phyloP scores from a whole-genome alignment of 2,797 vertebrate genomes.

The Enteromius paludinosus region DNA sequence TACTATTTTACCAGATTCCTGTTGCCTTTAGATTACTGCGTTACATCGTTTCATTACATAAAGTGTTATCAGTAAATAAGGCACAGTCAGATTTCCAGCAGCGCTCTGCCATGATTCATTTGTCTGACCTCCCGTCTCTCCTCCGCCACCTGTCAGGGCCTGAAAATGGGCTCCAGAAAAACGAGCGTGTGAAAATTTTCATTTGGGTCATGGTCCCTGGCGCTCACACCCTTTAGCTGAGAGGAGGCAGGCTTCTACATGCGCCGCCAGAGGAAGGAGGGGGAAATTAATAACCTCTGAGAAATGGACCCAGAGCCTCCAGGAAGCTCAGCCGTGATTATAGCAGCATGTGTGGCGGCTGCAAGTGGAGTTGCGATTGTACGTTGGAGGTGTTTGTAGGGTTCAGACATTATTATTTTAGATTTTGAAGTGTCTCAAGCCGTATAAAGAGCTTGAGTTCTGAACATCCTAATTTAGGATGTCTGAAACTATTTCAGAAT shows the following conservation, averaged over 20 bases:
- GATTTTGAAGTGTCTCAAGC: not conserved
- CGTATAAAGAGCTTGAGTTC: not conserved
- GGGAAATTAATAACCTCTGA: conserved; percentile 64
- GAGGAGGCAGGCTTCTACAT: conserved; percentile 47
- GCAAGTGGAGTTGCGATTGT: not conserved
- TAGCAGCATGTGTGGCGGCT: conserved; percentile 54
- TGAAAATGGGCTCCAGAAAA: conserved; percentile 48
- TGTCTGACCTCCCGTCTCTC: conserved; percentile 16
- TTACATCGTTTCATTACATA: not conserved
- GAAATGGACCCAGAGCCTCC: conserved; percentile 60
- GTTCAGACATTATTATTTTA: not conserved
- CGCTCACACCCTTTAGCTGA: conserved; percentile 66
- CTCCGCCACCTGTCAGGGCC: conserved; percentile 20
- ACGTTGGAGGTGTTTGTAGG: conserved; percentile 3
- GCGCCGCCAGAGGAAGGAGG: conserved; percentile 57
- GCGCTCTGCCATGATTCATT: not conserved
- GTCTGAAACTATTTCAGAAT: not conserved
- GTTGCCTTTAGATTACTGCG: not conserved
- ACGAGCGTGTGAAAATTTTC: conserved; percentile 64
- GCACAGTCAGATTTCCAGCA: not conserved
- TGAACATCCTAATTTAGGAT: not conserved
- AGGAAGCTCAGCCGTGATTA: conserved; percentile 55
- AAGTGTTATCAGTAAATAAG: conserved; percentile 1
- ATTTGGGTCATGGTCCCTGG: conserved; percentile 64
- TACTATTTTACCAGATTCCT: not conserved